phyloP scores from a whole-genome alignment of 2,888 invertebrate species.

The Eristalinus sepulchralis region DNA sequence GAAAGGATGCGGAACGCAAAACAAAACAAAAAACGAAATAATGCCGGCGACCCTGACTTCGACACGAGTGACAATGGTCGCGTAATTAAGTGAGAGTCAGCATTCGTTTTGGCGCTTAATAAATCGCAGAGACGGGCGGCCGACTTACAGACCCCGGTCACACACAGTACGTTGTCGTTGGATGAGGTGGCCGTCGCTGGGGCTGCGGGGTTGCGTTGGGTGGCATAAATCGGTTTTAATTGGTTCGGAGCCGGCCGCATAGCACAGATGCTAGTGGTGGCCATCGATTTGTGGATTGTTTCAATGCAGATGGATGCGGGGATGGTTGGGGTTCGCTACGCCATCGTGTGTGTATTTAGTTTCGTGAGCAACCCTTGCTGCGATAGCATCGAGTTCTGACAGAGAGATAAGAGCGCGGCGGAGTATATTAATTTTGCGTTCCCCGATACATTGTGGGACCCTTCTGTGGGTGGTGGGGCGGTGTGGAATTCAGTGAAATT shows the following conservation, averaged over 20 bases:
- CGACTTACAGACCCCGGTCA: background rate
- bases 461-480: background rate
- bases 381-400: conserved; percentile 40
- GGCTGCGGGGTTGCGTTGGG: conserved; percentile 7
- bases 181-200: background rate
- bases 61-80: conserved; percentile 68
- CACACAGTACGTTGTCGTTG: conserved; percentile 1
- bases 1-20: background rate
- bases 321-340: background rate
- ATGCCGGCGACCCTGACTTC: conserved; percentile 24
- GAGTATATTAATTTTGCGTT: conserved; percentile 44
- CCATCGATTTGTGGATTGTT: conserved; percentile 53
- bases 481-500: background rate
- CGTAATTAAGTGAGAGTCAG: conserved; percentile 69
- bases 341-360: background rate
- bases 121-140: conserved; percentile 35
- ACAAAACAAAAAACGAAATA: background rate
- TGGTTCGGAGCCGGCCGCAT: conserved; percentile 38
- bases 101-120: conserved; percentile 64
- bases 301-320: background rate
- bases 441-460: background rate
- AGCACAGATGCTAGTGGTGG: conserved; percentile 36
- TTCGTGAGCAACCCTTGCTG: background rate
- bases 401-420: conserved; percentile 4
- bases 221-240: conserved; percentile 65